Evolutionary conservation across 2,797 vertebrate genomes (phyloP), one percentile per base, ranked within the genome.

Genomic region (Chelon labrosus): DNA sequence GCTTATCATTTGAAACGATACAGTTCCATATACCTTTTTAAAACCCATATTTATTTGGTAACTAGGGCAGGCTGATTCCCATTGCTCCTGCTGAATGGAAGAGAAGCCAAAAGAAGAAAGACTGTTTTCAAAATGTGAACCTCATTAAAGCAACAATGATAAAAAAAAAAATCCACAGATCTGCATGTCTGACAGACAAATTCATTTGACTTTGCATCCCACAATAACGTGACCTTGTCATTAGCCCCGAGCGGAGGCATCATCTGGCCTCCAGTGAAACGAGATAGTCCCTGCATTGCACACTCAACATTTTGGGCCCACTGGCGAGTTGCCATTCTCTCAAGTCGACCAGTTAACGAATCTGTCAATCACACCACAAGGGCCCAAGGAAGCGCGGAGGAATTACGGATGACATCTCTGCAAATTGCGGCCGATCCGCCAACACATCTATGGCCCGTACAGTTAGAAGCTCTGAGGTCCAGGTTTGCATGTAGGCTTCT

Each of bases 291-390:
- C 20, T 19, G 49, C 19, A 14, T 41, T 31, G 67, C 65, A 62
- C 37, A 58, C 61, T 62, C 61, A 55, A 59, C 64, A 55, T 65
- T 52, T 58, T 11, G 46, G 25, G n/a, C 10, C 50, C 27, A 39
- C 14, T 77, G 77, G 70, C 60, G 37, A 54, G 31, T 55, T 65
- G 62, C 73, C 73, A 56, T 74, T 77, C 51, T 64, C 58, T 77
- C 27, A 70, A 80, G 62, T 73, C 65, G 37, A 39, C 39, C 68
- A 79, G 57, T 79, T 81, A 84, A 81, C 60, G 35, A 62, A 68
- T 35, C 79, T 47, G 73, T 73, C 87, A 81, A 41, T 89, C 79
- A 81, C 22, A 41, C 20, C 27, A 54, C 41, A 47, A 22, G 44
- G n/a, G 38, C 38, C 49, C 25, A 63, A 25, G 19, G 19, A 37